Evolutionary conservation across 2,888 invertebrate genomes (phyloP).

Genomic region (Lycia hirtaria): DNA sequence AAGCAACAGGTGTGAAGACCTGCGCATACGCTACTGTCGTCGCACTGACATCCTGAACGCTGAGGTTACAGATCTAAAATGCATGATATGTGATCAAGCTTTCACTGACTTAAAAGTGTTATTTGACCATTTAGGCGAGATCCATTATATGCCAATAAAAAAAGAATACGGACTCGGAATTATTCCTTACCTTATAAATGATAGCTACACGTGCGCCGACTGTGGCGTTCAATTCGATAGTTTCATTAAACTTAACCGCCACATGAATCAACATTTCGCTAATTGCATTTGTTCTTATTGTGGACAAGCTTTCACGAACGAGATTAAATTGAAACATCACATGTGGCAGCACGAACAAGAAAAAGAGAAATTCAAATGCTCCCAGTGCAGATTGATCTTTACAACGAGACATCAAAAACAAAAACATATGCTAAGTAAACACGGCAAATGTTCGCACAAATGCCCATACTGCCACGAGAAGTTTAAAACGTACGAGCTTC

Average conservation of each 20-base stretch:
- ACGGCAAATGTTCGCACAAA: conserved; percentile 18
- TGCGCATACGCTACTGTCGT: background rate
- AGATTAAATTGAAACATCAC: conserved; percentile 5
- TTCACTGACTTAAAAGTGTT: conserved; percentile 1
- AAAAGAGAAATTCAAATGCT: conserved; percentile 1
- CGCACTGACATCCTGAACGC: conserved; percentile 24
- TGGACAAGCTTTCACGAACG: conserved; percentile 7
- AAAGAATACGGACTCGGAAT: conserved; percentile 2
- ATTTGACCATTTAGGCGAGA: conserved; percentile 6
- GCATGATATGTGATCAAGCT: conserved; percentile 24
- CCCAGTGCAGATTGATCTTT: conserved; percentile 16
- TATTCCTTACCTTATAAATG: conserved; percentile 12
- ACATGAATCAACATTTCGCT: conserved; percentile 35
- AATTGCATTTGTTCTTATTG: conserved; percentile 21
- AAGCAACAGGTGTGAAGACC: background rate
- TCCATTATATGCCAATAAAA: conserved; percentile 9
- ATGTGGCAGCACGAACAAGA: conserved; percentile 1
- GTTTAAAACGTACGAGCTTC: conserved; percentile 63
- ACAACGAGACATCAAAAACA: conserved; percentile 5
- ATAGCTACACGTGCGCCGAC: conserved; percentile 11
- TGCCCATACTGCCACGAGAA: conserved; percentile 66
- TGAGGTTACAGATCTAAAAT: conserved; percentile 30
- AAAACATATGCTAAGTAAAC: conserved; percentile 4
- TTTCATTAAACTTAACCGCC: conserved; percentile 33
- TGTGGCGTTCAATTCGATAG: conserved; percentile 14